Evolutionary conservation across 1,140 invertebrate species (phyloP), one percentile per base, ranked within the genome.

Genomic region (Hydropsyche tenuis): DNA sequence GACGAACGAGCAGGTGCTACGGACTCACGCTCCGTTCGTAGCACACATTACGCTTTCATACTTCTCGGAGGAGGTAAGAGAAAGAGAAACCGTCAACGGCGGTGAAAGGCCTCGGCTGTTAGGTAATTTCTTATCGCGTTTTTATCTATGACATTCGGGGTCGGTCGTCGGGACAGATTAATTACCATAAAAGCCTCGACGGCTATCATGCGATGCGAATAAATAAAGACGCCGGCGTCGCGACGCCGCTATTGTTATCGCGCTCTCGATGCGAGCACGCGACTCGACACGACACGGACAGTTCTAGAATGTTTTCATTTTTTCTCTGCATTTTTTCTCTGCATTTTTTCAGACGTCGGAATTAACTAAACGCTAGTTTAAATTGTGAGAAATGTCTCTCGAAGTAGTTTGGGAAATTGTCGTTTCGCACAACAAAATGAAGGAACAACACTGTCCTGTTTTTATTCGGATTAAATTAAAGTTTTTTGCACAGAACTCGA

Each of bases 161-260:
- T 46, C 63, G 27, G 63, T 27, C 43, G 18, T 12, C 27, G n/a
- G 14, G 43, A 68, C 37, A 68, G 65, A 68, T 68, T 68, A 68
- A 68, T 68, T 68, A 68, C 65, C 65, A 68, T 68, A 68, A 68
- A 68, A 68, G 65, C 65, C 65, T 68, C 65, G 23, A 20, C 56
- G 56, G 43, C 25, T 23, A 68, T 65, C 63, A 45, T 65, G 63
- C 63, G 63, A 65, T 51, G 46, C 65, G 65, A 68, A 68, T 68
- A 51, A 68, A 68, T 68, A 68, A 68, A 68, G 65, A 43, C 65
- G 65, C 22, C 18, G 27, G 27, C 60, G 27, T 37, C 27, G 27
- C 23, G 42, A 43, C 37, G 42, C 63, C 22, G 23, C 56, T 60
- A 27, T 60, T 60, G 56, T 60, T 60, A 60, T 53, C 48, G 48